phyloP scores from a whole-genome alignment of 1,140 invertebrate genomes.

The Drosophila nebulosa region DNA sequence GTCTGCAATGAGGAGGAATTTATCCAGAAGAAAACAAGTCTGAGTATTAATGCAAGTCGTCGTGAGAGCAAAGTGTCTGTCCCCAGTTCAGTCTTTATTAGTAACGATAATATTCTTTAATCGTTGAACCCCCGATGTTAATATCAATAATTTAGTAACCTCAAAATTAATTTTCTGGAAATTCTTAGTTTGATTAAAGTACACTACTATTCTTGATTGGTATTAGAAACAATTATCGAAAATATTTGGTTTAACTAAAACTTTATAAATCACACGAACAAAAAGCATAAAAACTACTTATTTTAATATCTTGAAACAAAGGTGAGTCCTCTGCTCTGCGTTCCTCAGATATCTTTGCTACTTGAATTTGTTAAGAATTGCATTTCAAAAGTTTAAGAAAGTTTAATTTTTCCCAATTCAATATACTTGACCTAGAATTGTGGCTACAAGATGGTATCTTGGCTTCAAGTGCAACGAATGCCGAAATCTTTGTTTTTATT shows the following conservation, averaged over 20 bases:
- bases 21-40: constrained; percentile 27
- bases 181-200: neutral
- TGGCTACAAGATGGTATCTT: neutral
- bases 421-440: neutral
- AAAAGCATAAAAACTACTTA: no score
- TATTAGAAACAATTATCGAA: no score
- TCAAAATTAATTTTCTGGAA: neutral
- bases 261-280: neutral
- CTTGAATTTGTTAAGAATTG: no score
- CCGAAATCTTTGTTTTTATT: neutral
- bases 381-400: no score
- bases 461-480: neutral
- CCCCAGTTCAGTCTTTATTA: neutral
- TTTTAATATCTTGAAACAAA: no score
- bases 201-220: no score
- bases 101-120: neutral
- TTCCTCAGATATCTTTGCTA: no score
- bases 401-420: no score
- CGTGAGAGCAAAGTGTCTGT: constrained; percentile 9
- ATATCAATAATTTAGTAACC: neutral
- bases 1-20: constrained; percentile 46
- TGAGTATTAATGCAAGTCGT: constrained; percentile 8
- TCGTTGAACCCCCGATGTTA: neutral
- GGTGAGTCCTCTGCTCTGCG: no score
- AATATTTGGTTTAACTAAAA: no score